phyloP scores from a whole-genome alignment of 2,888 invertebrate genomes.

The Mythimna pallens region DNA sequence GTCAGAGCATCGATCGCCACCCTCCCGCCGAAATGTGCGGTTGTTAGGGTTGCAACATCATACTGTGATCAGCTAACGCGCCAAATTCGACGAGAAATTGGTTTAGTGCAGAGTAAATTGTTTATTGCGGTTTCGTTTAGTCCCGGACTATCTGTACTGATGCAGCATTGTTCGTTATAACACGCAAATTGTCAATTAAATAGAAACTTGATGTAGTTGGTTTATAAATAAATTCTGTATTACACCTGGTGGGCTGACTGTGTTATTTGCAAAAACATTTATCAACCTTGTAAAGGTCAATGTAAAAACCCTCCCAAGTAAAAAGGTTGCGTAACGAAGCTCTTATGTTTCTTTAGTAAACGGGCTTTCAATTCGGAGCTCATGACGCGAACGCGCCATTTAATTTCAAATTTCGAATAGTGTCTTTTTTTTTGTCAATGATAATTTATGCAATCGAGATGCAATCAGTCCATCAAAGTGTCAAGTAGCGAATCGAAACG shows the following conservation, averaged over 20 bases:
- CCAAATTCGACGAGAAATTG: constrained; percentile 62
- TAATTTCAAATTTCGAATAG: constrained; percentile 44
- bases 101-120: constrained; percentile 57
- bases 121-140: constrained; percentile 52
- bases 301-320: constrained; percentile 29
- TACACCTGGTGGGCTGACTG: not conserved
- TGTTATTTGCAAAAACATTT: constrained; percentile 25
- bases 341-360: constrained; percentile 41
- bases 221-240: constrained; percentile 2
- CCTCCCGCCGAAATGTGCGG: constrained; percentile 76
- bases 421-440: constrained; percentile 28
- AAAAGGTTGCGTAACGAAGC: constrained; percentile 47
- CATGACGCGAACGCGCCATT: constrained; percentile 39
- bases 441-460: constrained; percentile 52
- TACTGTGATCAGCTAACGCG: constrained; percentile 58
- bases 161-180: constrained; percentile 23
- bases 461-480: constrained; percentile 33
- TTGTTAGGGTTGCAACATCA: constrained; percentile 71
- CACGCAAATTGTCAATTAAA: constrained; percentile 32
- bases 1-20: constrained; percentile 87
- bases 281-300: constrained; percentile 54
- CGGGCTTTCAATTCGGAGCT: constrained; percentile 15
- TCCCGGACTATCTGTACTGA: constrained; percentile 14
- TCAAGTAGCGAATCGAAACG: constrained; percentile 40
- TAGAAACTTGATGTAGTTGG: not conserved